These are phyloP conservation scores for Tachuris rubrigastra DNA, from an alignment of 2,113 vertebrate genomes.

Conservation along the genomic window DNA sequence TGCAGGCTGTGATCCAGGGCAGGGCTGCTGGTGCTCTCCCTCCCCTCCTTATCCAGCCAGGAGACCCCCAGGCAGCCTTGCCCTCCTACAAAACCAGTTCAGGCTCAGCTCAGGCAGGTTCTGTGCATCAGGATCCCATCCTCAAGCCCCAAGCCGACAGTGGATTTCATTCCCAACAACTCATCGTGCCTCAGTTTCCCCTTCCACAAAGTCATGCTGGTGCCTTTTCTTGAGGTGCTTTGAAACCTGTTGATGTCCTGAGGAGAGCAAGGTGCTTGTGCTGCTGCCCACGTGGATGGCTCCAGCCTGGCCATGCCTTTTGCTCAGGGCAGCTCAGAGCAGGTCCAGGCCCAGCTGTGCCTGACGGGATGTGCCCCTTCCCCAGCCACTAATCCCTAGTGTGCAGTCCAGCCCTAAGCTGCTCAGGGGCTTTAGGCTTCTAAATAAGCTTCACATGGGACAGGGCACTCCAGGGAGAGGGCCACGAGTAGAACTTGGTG, in stretches of 20 bases:
- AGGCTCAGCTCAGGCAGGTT: neutral
- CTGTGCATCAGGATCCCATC: rapidly evolving
- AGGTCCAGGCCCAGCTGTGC: rapidly evolving
- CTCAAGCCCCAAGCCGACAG: neutral
- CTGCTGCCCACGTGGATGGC: rapidly evolving
- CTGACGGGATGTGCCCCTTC: neutral
- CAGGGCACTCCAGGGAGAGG: neutral
- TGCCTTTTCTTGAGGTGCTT: neutral
- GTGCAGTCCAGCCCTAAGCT: neutral
- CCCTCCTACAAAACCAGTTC: neutral
- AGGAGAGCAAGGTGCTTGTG: neutral
- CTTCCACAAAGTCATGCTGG: rapidly evolving
- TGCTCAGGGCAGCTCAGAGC: neutral
- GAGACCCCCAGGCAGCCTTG: neutral
- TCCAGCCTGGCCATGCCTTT: neutral
- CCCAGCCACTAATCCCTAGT: neutral
- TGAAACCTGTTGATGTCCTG: rapidly evolving
- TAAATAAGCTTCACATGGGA: neutral
- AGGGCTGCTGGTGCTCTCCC: neutral
- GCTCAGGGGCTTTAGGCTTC: neutral
- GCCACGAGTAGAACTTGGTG: neutral
- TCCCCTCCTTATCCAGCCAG: rapidly evolving
- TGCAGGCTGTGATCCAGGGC: neutral
- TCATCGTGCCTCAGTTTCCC: neutral
- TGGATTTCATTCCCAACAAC: neutral